phyloP scores from a whole-genome alignment of 2,797 vertebrate genomes.

The Ciconia nigra region DNA sequence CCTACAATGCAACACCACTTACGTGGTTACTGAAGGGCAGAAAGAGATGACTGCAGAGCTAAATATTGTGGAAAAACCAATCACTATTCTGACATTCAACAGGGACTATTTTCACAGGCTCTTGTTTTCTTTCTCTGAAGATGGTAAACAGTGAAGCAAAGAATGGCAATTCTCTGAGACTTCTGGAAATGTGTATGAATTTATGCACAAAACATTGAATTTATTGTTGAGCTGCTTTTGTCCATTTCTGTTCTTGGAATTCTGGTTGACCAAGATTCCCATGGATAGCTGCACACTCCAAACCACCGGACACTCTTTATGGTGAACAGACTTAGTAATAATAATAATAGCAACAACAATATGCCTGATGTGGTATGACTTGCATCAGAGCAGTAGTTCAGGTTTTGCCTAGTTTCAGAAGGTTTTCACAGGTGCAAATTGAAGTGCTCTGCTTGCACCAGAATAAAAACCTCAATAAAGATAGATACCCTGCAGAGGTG shows the following conservation, averaged over 20 bases:
- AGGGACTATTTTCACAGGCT: neutral
- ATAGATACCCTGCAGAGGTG: neutral
- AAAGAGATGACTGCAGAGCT: neutral
- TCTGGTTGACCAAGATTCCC: neutral
- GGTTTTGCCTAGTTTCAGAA: neutral
- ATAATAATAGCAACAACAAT: neutral
- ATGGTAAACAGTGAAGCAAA: neutral
- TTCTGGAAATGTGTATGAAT: neutral
- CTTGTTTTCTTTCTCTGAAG: neutral
- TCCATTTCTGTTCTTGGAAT: neutral
- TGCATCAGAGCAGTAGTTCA: neutral
- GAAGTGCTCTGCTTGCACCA: neutral
- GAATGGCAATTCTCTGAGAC: neutral
- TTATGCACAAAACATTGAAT: neutral
- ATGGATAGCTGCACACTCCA: neutral
- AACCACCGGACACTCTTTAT: fast-evolving
- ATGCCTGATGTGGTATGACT: neutral
- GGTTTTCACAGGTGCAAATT: neutral
- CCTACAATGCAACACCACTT: neutral
- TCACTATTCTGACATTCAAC: neutral
- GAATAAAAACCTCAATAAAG: neutral
- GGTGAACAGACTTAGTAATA: neutral
- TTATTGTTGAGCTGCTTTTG: neutral
- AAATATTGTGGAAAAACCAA: fast-evolving
- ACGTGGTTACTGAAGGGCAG: neutral